These are phyloP conservation scores for Leptinotarsa undecemlineata DNA, from an alignment of 1,140 invertebrate species.

Conservation along the genomic window DNA sequence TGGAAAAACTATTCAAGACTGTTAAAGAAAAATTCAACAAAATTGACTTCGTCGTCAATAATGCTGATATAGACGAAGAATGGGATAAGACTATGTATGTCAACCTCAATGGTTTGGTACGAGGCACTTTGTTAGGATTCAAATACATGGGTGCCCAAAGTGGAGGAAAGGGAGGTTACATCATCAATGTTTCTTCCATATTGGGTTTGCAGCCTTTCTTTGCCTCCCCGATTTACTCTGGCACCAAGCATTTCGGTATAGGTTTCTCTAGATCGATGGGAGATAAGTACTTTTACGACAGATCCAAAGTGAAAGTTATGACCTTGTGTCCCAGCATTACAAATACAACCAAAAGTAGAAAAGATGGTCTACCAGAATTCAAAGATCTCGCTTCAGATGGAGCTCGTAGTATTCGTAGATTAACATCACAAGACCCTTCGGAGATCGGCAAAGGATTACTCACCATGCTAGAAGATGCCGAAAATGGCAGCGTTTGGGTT, in stretches of 20 bases:
- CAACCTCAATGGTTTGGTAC: conserved; percentile 54
- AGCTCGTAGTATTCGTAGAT: neutral
- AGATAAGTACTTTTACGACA: conserved; percentile 41
- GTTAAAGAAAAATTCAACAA: conserved; percentile 30
- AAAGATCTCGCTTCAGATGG: neutral
- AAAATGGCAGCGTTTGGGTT: conserved; percentile 61
- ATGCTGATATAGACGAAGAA: conserved; percentile 58
- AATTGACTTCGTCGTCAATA: conserved; percentile 58
- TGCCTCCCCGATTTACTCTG: conserved; percentile 55
- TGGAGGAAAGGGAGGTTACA: conserved; percentile 51
- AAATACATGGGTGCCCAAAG: conserved; percentile 55
- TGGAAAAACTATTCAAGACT: conserved; percentile 47
- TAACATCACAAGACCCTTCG: neutral
- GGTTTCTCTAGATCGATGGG: conserved; percentile 58
- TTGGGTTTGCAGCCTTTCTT: conserved; percentile 53
- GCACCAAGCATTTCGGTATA: conserved; percentile 58
- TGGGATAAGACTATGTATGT: conserved; percentile 57
- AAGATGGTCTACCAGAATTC: neutral
- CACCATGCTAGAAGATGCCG: conserved; percentile 57
- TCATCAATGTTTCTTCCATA: conserved; percentile 55
- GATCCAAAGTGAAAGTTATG: conserved; percentile 54
- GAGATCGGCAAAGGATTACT: conserved; percentile 57
- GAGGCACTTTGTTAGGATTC: conserved; percentile 53
- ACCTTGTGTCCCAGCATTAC: conserved; percentile 47
- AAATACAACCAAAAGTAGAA: conserved; percentile 5